These are phyloP conservation scores for Drosophila rufa DNA, from an alignment of 1,140 invertebrate species.

Conservation along the genomic window DNA sequence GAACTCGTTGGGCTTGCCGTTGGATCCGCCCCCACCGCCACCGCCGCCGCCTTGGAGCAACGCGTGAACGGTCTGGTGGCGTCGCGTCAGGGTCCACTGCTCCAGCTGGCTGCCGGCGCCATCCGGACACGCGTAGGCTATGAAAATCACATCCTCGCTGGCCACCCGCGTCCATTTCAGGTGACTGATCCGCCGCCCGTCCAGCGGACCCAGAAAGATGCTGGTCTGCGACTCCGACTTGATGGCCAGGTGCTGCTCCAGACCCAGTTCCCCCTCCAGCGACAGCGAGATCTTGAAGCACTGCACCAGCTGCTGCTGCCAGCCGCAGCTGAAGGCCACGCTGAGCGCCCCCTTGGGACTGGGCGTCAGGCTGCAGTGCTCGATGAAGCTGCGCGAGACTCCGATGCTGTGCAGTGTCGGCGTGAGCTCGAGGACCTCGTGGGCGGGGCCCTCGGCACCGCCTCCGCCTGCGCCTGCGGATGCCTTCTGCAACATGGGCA, in stretches of 20 bases:
- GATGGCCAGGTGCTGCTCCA: slow-evolving; percentile 86
- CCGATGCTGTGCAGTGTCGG: slow-evolving; percentile 89
- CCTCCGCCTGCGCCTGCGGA: not conserved
- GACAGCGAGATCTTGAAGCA: slow-evolving; percentile 87
- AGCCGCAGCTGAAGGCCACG: slow-evolving; percentile 87
- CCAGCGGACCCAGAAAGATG: slow-evolving; percentile 89
- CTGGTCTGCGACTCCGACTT: slow-evolving; percentile 91
- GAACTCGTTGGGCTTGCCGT: slow-evolving; percentile 76
- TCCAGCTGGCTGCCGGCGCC: slow-evolving; percentile 90
- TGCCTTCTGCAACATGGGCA: slow-evolving; percentile 82
- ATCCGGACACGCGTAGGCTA: slow-evolving; percentile 88
- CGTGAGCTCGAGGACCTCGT: slow-evolving; percentile 83
- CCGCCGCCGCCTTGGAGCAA: slow-evolving; percentile 84
- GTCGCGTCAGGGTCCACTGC: slow-evolving; percentile 94
- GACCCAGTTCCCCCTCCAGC: slow-evolving; percentile 56
- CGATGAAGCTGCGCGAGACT: slow-evolving; percentile 90
- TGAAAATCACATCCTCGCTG: slow-evolving; percentile 92
- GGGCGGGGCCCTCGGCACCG: slow-evolving; percentile 4
- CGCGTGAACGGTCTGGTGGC: slow-evolving; percentile 91
- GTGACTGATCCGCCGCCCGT: slow-evolving; percentile 87
- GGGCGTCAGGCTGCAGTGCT: slow-evolving; percentile 88
- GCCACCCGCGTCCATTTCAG: slow-evolving; percentile 93
- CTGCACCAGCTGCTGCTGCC: slow-evolving; percentile 89
- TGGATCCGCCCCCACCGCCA: slow-evolving; percentile 4
- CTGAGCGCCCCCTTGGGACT: slow-evolving; percentile 91